Base-by-base conservation (phyloP, 2,797 vertebrate species). In the Gallirallus australis region DNA sequence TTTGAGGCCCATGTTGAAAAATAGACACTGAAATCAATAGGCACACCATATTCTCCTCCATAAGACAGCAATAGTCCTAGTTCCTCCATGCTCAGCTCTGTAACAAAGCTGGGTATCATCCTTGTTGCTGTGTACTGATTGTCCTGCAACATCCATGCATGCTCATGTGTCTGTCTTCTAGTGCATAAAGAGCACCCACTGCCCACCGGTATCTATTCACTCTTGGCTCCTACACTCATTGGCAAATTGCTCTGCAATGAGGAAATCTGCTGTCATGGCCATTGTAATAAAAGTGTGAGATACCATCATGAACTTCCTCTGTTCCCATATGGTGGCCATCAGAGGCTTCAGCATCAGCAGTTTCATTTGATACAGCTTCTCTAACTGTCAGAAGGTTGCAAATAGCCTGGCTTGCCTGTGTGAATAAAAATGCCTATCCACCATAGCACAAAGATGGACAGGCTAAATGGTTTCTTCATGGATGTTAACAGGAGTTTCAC, bases 241-340 rank as follows among this genome's bases (percentile, higher is more conserved):
- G 90, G 59, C 73, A 93, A 90, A 59, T 57, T 70, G 9, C 30
- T 95, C 31, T 66, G 59, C n/a, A 18, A 11, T 76, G 56, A 96
- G 86, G 83, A 97, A 95, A 92, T 92, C 54, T 93, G 88, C 80
- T 92, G 60, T 89, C 75, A 47, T 28, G 71, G 81, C 68, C 88
- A 77, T 15, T 68, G 83, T 18, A 95, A 95, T 91, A 93, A 97
- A 96, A 96, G 70, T 53, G 45, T 77, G 64, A 3, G 37, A 86
- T 86, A 90, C 77, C 92, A 90, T 82, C 78, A 90, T 86, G 47
- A 96, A 92, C 92, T 96, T 96, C 95, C 93, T 95, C 78, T 96
- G 40, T 63, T 48, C 78, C 91, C 95, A 94, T 96, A 92, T 96
- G 96, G 94, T 63, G 77, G 60, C 93, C 95, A 96, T 89, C 88